Evolutionary conservation across 2,113 vertebrate genomes (phyloP).

Genomic region (Bujurquina vittata): DNA sequence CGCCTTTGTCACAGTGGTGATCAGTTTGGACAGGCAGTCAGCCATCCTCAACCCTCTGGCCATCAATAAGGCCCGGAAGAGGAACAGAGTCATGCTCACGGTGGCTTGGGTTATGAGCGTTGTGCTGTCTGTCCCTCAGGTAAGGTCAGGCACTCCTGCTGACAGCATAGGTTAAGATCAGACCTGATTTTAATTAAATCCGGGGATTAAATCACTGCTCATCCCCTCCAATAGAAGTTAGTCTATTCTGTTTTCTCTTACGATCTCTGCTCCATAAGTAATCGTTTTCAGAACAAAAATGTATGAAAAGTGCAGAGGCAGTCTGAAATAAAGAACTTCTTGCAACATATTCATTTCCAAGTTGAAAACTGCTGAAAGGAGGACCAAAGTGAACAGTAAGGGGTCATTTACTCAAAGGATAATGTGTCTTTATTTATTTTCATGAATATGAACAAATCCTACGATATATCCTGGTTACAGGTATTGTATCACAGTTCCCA

Average conservation of each 20-base stretch:
- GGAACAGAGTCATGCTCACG: conserved; percentile 82
- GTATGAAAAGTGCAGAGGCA: background rate
- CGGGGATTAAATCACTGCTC: background rate
- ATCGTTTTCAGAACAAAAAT: background rate
- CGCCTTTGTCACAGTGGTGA: conserved; percentile 86
- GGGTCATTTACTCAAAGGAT: conserved; percentile 1
- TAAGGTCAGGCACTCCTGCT: conserved; percentile 47
- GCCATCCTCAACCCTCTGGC: conserved; percentile 84
- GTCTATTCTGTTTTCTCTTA: background rate
- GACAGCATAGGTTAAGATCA: background rate
- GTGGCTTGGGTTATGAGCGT: conserved; percentile 81
- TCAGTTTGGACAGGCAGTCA: conserved; percentile 85
- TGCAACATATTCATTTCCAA: background rate
- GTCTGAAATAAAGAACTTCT: background rate
- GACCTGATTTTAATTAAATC: background rate
- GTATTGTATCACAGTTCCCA: background rate
- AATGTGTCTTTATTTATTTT: background rate
- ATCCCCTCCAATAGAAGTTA: background rate
- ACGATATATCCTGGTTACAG: background rate
- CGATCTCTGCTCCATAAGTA: background rate
- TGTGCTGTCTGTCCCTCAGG: conserved; percentile 85
- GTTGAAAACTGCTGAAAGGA: background rate
- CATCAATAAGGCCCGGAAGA: conserved; percentile 77
- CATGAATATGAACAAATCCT: background rate
- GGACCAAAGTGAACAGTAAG: background rate